Evolutionary conservation across 2,113 vertebrate genomes (phyloP).

Genomic region (Gymnarchus niloticus): DNA sequence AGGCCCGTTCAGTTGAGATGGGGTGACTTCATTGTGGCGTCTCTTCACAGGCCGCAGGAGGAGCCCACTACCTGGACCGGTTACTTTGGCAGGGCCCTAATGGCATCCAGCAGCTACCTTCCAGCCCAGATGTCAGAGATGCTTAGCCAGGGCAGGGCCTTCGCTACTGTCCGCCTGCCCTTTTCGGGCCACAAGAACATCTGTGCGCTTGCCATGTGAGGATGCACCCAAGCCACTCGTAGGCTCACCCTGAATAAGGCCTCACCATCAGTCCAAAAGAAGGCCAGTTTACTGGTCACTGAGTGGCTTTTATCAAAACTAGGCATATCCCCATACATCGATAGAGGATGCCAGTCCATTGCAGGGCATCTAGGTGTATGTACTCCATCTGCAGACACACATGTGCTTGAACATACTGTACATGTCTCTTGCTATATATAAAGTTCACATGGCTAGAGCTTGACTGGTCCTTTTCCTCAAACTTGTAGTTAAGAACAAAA

Average conservation of each 20-base stretch:
- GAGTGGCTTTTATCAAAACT: background rate
- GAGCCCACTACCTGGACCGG: conserved; percentile 97
- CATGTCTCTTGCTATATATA: no score
- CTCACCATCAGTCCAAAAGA: background rate
- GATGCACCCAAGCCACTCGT: conserved; percentile 21
- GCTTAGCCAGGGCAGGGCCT: conserved; percentile 96
- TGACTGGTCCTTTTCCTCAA: background rate
- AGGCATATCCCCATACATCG: background rate
- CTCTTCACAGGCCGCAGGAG: conserved; percentile 77
- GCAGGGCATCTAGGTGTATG: no score
- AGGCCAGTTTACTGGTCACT: background rate
- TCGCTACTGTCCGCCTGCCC: conserved; percentile 90
- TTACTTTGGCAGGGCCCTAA: conserved; percentile 90
- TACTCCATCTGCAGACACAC: conserved; percentile 1
- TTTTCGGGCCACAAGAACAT: conserved; percentile 98
- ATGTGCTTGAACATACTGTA: background rate
- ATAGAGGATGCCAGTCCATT: no score
- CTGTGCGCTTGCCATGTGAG: conserved; percentile 91
- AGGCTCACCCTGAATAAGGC: background rate
- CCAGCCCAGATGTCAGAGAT: conserved; percentile 96
- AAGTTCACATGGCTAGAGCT: no score
- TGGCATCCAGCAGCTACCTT: conserved; percentile 94
- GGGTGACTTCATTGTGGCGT: background rate
- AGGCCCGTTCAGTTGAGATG: background rate
- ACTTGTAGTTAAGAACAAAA: background rate